Percentiles rank a stretch among this genome's conserved stretches.
These are phyloP conservation scores for Grammomys dolichurus DNA, from an alignment of 2,113 vertebrate species.

Conservation along the genomic window DNA sequence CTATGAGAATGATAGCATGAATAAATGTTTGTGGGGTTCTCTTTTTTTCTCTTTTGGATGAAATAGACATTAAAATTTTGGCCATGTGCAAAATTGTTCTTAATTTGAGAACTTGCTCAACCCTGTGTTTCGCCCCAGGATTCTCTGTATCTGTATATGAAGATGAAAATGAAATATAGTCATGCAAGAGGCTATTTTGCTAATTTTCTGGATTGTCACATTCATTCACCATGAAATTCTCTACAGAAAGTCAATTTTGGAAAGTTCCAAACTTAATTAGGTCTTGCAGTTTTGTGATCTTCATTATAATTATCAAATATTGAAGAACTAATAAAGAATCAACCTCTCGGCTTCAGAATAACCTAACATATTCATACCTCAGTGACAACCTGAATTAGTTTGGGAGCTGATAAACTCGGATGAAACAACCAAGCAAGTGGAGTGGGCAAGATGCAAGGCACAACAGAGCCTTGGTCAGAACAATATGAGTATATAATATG, in stretches of 20 bases:
- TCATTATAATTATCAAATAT: constrained; percentile 84
- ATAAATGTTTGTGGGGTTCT: constrained; percentile 4
- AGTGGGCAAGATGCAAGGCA: constrained; percentile 51
- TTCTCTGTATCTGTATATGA: constrained; percentile 58
- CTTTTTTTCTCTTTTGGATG: constrained; percentile 31
- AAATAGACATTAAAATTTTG: constrained; percentile 75
- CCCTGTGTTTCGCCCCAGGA: constrained; percentile 72
- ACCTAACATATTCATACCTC: constrained; percentile 78
- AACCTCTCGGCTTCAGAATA: constrained; percentile 79
- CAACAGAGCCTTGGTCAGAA: constrained; percentile 55
- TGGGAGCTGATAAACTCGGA: constrained; percentile 48
- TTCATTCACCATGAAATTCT: constrained; percentile 84
- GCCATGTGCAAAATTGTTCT: constrained; percentile 74
- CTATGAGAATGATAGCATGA: constrained; percentile 52
- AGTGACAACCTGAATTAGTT: constrained; percentile 62
- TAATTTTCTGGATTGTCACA: constrained; percentile 84
- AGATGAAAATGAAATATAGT: constrained; percentile 80
- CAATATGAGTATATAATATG: constrained; percentile 60
- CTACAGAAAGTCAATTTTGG: constrained; percentile 83
- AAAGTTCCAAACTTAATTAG: constrained; percentile 85
- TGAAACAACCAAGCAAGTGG: constrained; percentile 56
- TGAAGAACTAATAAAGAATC: constrained; percentile 79
- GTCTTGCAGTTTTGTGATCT: constrained; percentile 84
- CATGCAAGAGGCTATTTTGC: constrained; percentile 82
- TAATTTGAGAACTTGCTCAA: constrained; percentile 79